Evolutionary conservation across 2,797 vertebrate genomes (phyloP).

Genomic region (Ficedula albicollis): DNA sequence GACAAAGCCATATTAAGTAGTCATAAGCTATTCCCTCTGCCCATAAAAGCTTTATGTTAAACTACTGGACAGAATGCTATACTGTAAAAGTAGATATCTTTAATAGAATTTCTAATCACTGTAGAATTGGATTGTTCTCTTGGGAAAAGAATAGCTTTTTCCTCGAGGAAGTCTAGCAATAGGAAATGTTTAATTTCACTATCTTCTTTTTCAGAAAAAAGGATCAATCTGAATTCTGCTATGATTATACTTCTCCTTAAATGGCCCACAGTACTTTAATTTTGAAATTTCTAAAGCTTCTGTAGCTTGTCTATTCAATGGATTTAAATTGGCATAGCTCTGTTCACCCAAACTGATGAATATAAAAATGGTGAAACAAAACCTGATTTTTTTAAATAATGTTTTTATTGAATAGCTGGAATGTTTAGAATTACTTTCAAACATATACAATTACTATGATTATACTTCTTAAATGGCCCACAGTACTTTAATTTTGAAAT

Average conservation of each 20-base stretch:
- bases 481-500: neutral
- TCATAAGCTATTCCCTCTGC: neutral
- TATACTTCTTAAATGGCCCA: neutral
- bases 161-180: neutral
- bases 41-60: neutral
- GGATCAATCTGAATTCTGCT: neutral
- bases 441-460: too few species aligned
- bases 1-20: neutral
- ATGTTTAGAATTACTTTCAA: conserved; percentile 10
- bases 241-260: neutral
- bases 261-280: neutral
- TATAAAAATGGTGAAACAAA: neutral
- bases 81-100: neutral
- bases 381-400: neutral
- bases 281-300: neutral
- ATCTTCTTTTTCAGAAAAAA: neutral
- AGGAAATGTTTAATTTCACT: neutral
- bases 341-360: neutral
- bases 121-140: neutral
- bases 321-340: neutral
- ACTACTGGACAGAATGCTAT: neutral
- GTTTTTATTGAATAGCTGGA: neutral
- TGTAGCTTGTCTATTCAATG: neutral
- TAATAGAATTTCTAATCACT: conserved; percentile 1
- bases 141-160: neutral